These are phyloP conservation scores for Sycophila sp. DNA, from an alignment of 1,140 invertebrate species.

Conservation along the genomic window DNA sequence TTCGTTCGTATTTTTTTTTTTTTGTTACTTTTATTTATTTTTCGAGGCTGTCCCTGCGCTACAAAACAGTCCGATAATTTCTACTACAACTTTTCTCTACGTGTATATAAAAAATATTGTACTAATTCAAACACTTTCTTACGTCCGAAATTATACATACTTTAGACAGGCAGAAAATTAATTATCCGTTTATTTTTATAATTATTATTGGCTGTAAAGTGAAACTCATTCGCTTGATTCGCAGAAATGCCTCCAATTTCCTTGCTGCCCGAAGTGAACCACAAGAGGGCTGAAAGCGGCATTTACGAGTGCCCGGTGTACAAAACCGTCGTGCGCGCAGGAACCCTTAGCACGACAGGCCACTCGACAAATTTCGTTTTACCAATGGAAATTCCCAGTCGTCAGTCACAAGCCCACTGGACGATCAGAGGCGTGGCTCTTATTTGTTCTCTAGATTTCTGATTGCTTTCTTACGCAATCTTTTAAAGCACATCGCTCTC, in stretches of 20 bases:
- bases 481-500: too few relatives aligned
- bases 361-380: slow-evolving; percentile 86
- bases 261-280: slow-evolving; percentile 70
- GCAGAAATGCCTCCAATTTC: slow-evolving; percentile 73
- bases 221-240: not conserved
- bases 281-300: slow-evolving; percentile 55
- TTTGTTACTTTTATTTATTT: too few relatives aligned
- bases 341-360: slow-evolving; percentile 80
- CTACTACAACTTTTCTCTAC: too few relatives aligned
- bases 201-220: too few relatives aligned
- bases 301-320: slow-evolving; percentile 80
- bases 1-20: not conserved
- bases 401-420: slow-evolving; percentile 75
- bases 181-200: too few relatives aligned
- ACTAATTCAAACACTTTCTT: too few relatives aligned
- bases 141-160: too few relatives aligned
- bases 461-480: slow-evolving; percentile 33
- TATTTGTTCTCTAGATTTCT: slow-evolving; percentile 81
- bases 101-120: too few relatives aligned
- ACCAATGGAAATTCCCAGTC: slow-evolving; percentile 73
- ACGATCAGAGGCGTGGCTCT: slow-evolving; percentile 81
- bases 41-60: too few relatives aligned
- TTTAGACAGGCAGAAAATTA: too few relatives aligned
- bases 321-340: slow-evolving; percentile 75
- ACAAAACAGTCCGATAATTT: too few relatives aligned